These are phyloP conservation scores for Astur gentilis DNA, from an alignment of 2,113 vertebrate genomes.

Conservation along the genomic window DNA sequence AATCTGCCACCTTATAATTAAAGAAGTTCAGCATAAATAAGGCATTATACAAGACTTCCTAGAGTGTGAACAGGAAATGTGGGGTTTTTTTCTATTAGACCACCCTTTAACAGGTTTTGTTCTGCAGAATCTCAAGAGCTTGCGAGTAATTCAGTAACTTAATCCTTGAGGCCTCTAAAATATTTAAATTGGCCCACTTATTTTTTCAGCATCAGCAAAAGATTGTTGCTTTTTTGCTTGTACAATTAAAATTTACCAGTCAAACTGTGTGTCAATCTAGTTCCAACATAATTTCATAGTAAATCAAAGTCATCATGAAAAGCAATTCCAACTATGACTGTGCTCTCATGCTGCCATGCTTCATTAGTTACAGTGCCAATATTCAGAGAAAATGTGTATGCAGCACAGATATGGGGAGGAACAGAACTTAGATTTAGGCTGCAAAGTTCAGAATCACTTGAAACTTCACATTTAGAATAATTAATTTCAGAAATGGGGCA, in stretches of 20 bases:
- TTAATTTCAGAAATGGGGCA: not conserved
- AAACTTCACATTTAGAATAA: not conserved
- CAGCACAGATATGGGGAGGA: not conserved
- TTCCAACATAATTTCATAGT: not conserved
- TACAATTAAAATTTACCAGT: not conserved
- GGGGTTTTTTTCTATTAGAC: not conserved
- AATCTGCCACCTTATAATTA: not conserved
- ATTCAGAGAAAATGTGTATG: not conserved
- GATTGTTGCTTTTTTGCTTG: not conserved
- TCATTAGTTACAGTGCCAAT: not conserved
- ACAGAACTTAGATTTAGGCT: not conserved
- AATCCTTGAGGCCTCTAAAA: conserved; percentile 17
- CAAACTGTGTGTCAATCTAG: not conserved
- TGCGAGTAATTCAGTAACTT: not conserved
- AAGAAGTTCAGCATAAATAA: conserved; percentile 23
- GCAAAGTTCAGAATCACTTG: not conserved
- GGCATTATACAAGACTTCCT: not conserved
- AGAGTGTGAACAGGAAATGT: not conserved
- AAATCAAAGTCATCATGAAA: not conserved
- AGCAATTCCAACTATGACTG: not conserved
- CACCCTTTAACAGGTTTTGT: not conserved
- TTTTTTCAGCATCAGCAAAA: conserved; percentile 16
- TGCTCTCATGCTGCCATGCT: not conserved
- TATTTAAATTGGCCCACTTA: conserved; percentile 1
- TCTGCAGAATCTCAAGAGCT: not conserved